A percentile compares a stretch with the other conserved stretches of the same genome.
Conservation (phyloP, 2,797 vertebrate species). For the Hydrocynus forskahlii region DNA sequence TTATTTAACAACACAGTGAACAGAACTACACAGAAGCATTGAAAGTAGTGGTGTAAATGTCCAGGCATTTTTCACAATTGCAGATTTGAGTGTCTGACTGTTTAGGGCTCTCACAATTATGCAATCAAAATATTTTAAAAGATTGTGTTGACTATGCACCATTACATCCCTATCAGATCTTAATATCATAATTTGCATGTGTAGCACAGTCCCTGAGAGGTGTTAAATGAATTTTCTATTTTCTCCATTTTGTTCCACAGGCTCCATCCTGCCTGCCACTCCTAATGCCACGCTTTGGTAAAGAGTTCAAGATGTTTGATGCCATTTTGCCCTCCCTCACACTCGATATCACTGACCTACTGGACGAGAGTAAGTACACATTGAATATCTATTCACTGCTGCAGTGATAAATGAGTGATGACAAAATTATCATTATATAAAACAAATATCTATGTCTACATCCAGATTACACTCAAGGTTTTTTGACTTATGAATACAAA, state of each 20-base stretch:
- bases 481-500: no score
- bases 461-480: no score
- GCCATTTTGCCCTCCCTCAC: conserved; percentile 81
- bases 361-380: conserved; percentile 80
- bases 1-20: not conserved
- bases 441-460: no score
- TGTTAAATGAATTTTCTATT: no score
- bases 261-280: conserved; percentile 84
- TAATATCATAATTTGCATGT: no score
- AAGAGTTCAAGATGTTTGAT: conserved; percentile 87
- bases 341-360: conserved; percentile 85
- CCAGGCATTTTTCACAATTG: no score
- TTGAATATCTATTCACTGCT: not conserved
- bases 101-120: no score
- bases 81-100: no score
- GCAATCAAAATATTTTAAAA: no score
- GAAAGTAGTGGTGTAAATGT: not conserved
- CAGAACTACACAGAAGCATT: not conserved
- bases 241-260: conserved; percentile 58
- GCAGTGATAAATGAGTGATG: not conserved
- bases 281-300: conserved; percentile 86
- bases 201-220: no score
- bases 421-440: not conserved
- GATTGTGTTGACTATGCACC: no score
- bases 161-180: no score